Evolutionary conservation across 2,888 invertebrate genomes (phyloP).

Genomic region (Camponotus fellah): DNA sequence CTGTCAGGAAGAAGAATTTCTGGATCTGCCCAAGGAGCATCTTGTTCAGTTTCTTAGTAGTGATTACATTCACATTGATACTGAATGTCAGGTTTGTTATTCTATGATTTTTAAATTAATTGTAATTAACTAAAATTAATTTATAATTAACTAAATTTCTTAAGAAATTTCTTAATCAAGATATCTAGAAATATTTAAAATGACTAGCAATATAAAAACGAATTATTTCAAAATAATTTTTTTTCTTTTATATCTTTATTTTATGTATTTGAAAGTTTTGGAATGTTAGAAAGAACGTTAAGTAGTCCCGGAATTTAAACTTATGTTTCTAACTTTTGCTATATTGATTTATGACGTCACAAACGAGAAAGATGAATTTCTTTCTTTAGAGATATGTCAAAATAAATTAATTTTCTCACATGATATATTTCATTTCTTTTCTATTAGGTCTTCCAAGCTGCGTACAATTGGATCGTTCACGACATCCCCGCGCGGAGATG

Average conservation of each 20-base stretch:
- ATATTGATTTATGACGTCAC: neutral
- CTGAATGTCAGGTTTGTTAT: slow-evolving; percentile 92
- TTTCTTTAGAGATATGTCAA: neutral
- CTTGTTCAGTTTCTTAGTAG: slow-evolving; percentile 93
- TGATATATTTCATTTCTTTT: neutral
- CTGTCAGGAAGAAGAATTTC: slow-evolving; percentile 93
- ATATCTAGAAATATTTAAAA: neutral
- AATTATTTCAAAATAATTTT: slow-evolving; percentile 2
- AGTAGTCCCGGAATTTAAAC: neutral
- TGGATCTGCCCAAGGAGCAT: slow-evolving; percentile 93
- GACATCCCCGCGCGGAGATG: slow-evolving; percentile 92
- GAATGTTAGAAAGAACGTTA: neutral
- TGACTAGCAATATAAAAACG: neutral
- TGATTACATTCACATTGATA: slow-evolving; percentile 95
- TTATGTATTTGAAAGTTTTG: neutral
- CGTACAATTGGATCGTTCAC: slow-evolving; percentile 95
- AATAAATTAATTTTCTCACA: neutral
- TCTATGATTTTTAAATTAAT: neutral
- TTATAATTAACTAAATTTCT: too few relatives aligned
- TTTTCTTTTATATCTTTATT: neutral
- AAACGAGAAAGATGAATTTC: neutral
- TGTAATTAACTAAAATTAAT: too few relatives aligned
- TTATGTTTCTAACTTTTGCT: neutral
- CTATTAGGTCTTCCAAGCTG: slow-evolving; percentile 93
- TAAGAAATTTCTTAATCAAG: neutral